These are phyloP conservation scores for Esox lucius DNA, from an alignment of 2,797 vertebrate species.

Conservation along the genomic window DNA sequence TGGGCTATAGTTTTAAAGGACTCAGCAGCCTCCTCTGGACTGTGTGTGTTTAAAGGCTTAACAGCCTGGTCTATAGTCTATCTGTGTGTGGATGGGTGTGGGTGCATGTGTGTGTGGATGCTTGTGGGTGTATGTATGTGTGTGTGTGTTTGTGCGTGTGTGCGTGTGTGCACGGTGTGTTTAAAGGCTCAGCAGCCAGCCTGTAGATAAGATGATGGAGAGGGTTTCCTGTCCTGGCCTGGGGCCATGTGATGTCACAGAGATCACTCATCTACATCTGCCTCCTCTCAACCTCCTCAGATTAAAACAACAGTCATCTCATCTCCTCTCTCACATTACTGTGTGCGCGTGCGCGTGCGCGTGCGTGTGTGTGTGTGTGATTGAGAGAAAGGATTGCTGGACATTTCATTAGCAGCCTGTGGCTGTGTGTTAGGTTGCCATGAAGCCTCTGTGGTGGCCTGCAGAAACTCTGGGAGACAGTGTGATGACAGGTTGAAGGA, in stretches of 20 bases:
- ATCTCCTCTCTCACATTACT: slow-evolving; percentile 28
- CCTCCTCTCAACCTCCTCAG: slow-evolving; percentile 53
- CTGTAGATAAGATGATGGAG: slow-evolving; percentile 19
- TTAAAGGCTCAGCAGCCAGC: slow-evolving; percentile 27
- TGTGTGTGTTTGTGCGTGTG: slow-evolving; percentile 1
- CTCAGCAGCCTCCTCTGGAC: background rate
- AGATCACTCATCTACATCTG: slow-evolving; percentile 66
- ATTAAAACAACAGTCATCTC: slow-evolving; percentile 61
- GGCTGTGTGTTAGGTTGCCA: background rate
- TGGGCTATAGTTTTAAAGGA: slow-evolving; percentile 2
- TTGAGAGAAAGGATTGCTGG: background rate
- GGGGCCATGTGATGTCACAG: slow-evolving; percentile 28
- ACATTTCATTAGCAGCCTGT: background rate
- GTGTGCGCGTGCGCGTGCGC: background rate
- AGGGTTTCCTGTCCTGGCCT: slow-evolving; percentile 30
- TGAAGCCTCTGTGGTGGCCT: background rate
- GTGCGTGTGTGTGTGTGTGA: slow-evolving; percentile 7
- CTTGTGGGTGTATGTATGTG: background rate
- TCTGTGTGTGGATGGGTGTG: background rate
- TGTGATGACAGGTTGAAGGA: slow-evolving; percentile 20
- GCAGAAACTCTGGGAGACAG: background rate
- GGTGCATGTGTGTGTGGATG: no score
- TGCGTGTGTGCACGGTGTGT: background rate
- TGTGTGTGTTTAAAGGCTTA: slow-evolving; percentile 6
- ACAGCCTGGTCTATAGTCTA: background rate